Base-by-base conservation (phyloP, 2,888 invertebrate genomes). In the Stenoptilia bipunctidactyla region DNA sequence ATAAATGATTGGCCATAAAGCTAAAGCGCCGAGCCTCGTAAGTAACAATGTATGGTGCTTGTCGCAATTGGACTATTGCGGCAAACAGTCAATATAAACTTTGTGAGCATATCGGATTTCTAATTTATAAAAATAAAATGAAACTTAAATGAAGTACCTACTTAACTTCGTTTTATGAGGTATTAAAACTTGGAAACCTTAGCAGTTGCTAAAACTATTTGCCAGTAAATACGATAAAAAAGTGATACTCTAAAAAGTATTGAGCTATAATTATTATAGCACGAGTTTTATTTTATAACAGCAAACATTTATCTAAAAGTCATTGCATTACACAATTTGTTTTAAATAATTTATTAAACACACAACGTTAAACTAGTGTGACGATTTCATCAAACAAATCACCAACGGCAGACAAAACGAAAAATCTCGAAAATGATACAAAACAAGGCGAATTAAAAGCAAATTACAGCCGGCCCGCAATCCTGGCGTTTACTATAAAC, bases 401-500 rank as follows among this genome's bases (percentile, higher is more conserved):
- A 63, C 60, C 51, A 56, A 53, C 50, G 52, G 55, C 53, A 55
- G 52, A 58, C 72, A 75, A 79, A 76, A 77, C 61, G 70, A 73
- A 73, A 66, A 79, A 76, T 65, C 62, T 65, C 67, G 65, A 75
- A 77, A 84, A 80, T 79, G 76, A 82, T 82, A 82, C 77, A 64
- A 80, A 82, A 77, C 70, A 59, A 68, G 70, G 63, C 70, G 75
- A 84, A 84, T 83, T 83, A 83, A 83, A 83, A 75, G 70, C 70
- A 77, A 83, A 83, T 83, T 83, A 80, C 74, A 74, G 79, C 57
- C 68, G 64, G 68, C 63, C 66, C 71, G 80, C 77, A 76, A 79
- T 77, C 77, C 73, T 75, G 65, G 69, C 85, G 77, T 82, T 85
- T 84, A 84, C 82, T 82, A 83, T 85, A 85, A 85, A 85, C 75